These are phyloP conservation scores for Crenuchus spilurus DNA, from an alignment of 2,797 vertebrate genomes.

Conservation along the genomic window DNA sequence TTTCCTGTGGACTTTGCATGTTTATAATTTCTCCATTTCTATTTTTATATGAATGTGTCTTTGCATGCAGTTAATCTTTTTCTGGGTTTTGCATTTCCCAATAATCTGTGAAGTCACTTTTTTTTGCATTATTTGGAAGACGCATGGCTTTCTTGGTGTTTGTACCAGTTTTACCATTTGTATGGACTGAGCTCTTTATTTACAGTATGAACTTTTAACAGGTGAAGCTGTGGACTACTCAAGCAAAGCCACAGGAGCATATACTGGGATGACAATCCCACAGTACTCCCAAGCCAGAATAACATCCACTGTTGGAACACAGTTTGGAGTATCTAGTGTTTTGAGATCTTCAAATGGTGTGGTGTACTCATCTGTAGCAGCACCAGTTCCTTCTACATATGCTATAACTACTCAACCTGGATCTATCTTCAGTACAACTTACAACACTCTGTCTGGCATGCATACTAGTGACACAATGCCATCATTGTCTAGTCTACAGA, in stretches of 20 bases:
- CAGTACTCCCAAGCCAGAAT: conserved; percentile 95
- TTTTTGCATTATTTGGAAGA: conserved; percentile 67
- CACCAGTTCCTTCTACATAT: conserved; percentile 93
- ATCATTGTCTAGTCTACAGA: conserved; percentile 87
- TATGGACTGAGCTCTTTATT: conserved; percentile 85
- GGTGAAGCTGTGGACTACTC: conserved; percentile 99
- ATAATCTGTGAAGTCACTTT: conserved; percentile 70
- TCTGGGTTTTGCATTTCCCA: conserved; percentile 73
- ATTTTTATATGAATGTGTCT: conserved; percentile 74
- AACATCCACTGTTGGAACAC: conserved; percentile 76
- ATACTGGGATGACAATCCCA: conserved; percentile 88
- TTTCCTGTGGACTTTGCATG: conserved; percentile 71
- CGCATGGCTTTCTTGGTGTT: conserved; percentile 78
- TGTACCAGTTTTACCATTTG: conserved; percentile 60
- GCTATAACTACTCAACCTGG: conserved; percentile 98
- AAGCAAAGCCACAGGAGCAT: conserved; percentile 89
- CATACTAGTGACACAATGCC: conserved; percentile 88
- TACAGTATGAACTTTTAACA: conserved; percentile 89
- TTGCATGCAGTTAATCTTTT: conserved; percentile 84
- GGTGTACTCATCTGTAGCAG: conserved; percentile 96
- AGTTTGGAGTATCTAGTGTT: conserved; percentile 89
- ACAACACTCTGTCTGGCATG: conserved; percentile 86
- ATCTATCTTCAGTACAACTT: conserved; percentile 94
- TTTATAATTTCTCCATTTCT: conserved; percentile 68
- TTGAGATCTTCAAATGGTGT: conserved; percentile 95